These are phyloP conservation scores for Phyllotreta striolata DNA, from an alignment of 2,888 invertebrate species.

Conservation along the genomic window DNA sequence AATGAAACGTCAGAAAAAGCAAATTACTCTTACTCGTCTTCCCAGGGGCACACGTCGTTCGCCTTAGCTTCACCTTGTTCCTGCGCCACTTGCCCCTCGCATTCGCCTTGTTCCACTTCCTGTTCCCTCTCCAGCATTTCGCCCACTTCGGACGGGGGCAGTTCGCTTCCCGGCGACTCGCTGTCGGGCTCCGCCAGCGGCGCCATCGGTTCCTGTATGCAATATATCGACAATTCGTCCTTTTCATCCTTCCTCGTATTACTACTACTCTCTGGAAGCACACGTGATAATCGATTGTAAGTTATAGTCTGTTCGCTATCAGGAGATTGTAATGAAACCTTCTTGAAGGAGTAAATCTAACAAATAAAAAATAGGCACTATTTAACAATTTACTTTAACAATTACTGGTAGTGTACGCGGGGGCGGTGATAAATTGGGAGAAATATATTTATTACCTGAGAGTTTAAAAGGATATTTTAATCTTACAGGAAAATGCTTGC, in stretches of 20 bases:
- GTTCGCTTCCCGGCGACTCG: conserved; percentile 71
- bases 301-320: too few relatives aligned
- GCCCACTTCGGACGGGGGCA: conserved; percentile 60
- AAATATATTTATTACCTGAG: too few relatives aligned
- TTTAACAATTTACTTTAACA: too few relatives aligned
- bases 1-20: conserved; percentile 3
- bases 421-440: too few relatives aligned
- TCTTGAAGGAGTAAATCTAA: too few relatives aligned
- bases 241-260: conserved; percentile 38
- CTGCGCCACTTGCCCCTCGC: conserved; percentile 39
- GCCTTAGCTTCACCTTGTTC: conserved; percentile 64
- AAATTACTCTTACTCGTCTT: conserved; percentile 84
- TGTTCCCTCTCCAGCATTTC: conserved; percentile 19
- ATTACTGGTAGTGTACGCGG: too few relatives aligned
- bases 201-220: conserved; percentile 62
- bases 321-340: too few relatives aligned
- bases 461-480: too few relatives aligned
- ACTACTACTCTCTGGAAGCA: conserved; percentile 2
- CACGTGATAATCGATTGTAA: too few relatives aligned
- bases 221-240: conserved; percentile 27
- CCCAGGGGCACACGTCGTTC: conserved; percentile 93
- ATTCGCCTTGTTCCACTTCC: conserved; percentile 22
- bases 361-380: too few relatives aligned
- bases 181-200: conserved; percentile 76
- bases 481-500: too few relatives aligned